Percentiles rank a stretch among this genome's conserved stretches.
Conservation (phyloP, 2,113 vertebrate genomes). For the Alouatta palliata region DNA sequence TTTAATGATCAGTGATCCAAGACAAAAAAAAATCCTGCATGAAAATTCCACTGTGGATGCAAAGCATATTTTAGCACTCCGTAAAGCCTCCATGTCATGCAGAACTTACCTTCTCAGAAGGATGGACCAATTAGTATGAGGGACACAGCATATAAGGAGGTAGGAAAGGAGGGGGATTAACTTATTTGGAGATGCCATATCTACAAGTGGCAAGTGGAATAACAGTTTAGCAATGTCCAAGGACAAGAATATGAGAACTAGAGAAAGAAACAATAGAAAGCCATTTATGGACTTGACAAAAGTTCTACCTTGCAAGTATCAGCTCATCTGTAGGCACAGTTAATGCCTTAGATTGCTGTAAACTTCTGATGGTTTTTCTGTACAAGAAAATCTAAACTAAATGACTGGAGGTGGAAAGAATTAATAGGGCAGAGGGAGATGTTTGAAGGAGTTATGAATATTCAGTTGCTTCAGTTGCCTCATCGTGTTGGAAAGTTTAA, state of each 20-base stretch:
- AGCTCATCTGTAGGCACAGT: background rate
- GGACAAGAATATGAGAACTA: background rate
- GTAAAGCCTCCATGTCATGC: background rate
- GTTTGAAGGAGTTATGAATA: background rate
- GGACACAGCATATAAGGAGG: background rate
- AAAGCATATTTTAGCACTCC: background rate
- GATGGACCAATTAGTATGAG: background rate
- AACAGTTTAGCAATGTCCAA: background rate
- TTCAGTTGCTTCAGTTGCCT: background rate
- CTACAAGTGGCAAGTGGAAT: background rate
- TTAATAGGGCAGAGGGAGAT: background rate
- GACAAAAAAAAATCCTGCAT: background rate
- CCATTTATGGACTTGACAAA: background rate
- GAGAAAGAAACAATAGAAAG: background rate
- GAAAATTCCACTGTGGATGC: background rate
- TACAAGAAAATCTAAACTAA: constrained; percentile 16
- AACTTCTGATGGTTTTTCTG: background rate
- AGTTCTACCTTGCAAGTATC: background rate
- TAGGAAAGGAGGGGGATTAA: background rate
- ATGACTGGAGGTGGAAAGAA: background rate
- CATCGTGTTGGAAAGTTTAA: background rate
- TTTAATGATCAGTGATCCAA: background rate
- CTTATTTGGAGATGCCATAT: background rate
- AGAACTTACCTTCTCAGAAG: background rate
- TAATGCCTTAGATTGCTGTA: background rate